phyloP scores from a whole-genome alignment of 2,113 vertebrate genomes.

The Clupea harengus region DNA sequence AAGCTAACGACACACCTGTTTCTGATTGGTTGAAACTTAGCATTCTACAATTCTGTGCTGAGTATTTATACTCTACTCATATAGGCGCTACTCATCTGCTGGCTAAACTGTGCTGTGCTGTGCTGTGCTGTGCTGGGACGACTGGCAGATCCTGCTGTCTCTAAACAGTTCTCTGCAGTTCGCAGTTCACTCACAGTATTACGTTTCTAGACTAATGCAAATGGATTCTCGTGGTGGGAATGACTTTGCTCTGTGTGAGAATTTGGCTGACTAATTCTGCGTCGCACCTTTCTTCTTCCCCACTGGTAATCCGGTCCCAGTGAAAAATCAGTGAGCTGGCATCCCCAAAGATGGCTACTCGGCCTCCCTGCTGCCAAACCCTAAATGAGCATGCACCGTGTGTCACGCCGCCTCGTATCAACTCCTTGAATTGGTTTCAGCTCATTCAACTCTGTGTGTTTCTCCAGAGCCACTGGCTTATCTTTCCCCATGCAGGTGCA shows the following conservation, averaged over 20 bases:
- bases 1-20: not conserved
- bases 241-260: not conserved
- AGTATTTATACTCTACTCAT: not conserved
- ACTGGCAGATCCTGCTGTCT: not conserved
- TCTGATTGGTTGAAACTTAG: too few relatives aligned
- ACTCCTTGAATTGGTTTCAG: conserved; percentile 70
- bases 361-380: not conserved
- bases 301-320: not conserved
- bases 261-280: not conserved
- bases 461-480: not conserved
- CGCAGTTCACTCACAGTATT: not conserved
- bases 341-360: not conserved
- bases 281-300: not conserved
- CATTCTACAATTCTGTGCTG: too few relatives aligned
- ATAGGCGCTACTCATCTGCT: not conserved
- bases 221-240: not conserved
- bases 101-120: not conserved
- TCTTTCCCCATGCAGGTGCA: not conserved
- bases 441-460: conserved; percentile 53
- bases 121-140: not conserved
- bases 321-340: not conserved
- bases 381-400: conserved; percentile 62
- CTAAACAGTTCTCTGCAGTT: not conserved
- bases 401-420: conserved; percentile 63
- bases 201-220: not conserved